Evolutionary conservation across 2,888 invertebrate genomes (phyloP), one percentile per base, ranked within the genome.

Genomic region (Yponomeuta malinellus): DNA sequence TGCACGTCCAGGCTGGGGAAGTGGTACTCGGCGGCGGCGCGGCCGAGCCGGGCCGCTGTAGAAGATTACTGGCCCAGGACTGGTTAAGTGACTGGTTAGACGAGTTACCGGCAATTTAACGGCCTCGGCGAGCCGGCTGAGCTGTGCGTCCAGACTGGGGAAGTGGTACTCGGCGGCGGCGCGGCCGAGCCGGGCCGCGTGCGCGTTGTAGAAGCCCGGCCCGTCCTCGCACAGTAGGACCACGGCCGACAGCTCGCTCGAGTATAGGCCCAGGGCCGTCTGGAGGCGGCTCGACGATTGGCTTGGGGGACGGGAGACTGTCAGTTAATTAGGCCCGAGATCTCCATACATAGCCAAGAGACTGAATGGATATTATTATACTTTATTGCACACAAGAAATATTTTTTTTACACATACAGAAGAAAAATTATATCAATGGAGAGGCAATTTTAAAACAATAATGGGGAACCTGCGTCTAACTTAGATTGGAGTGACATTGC

Each of bases 261-360:
- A 98, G 92, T 99, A 99, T 37, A 99, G 93, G 37, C 96, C 96
- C 83, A 99, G 94, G 64, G 99, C 96, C 76, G 98, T 98, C 92
- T 98, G 98, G 52, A 99, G 93, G 70, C 97, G 93, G 76, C 96
- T 96, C 5, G 97, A 96, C 72, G 95, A 94, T 63, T 92, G 91
- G 83, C 88, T 12, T 1, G 63, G 10, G 31, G 52, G 37, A 5
- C 4, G 37, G 37, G 37, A 2, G 37, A 37, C 2, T 5, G 23
- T 23, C 23, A 1, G 23, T 23, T 23, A 23, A 23, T 23, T 23
- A 23, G 23, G 0, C 23, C 23, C 23, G 23, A 23, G 23, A 23
- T 23, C 1, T 23, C 23, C 23, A 23, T 23, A 23, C 1, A 23
- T 23, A 23, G 23, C 0, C 23, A 23, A 23, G 23, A 23, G 23